Evolutionary conservation across 2,888 invertebrate species (phyloP).

Genomic region (Drosophila neonasuta): DNA sequence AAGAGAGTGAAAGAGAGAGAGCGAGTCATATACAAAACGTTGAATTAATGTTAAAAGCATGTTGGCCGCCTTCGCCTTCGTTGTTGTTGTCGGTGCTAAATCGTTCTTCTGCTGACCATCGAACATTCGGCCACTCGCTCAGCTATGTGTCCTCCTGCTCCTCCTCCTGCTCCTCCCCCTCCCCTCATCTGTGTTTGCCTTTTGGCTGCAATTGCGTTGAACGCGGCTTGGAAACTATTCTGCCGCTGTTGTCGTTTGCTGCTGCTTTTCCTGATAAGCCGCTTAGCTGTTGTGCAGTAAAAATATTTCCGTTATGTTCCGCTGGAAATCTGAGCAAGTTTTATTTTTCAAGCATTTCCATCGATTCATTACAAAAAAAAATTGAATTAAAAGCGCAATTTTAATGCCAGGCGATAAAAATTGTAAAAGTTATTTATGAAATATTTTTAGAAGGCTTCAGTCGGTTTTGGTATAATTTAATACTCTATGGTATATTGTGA

Average conservation of each 20-base stretch:
- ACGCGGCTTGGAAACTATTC: slow-evolving; percentile 15
- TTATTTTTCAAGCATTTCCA: background rate
- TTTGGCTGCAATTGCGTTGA: slow-evolving; percentile 53
- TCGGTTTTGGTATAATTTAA: too few species aligned
- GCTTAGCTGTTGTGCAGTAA: slow-evolving; percentile 63
- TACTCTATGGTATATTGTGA: too few species aligned
- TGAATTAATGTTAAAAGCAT: slow-evolving; percentile 64
- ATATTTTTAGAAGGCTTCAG: too few species aligned
- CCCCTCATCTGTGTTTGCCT: slow-evolving; percentile 46
- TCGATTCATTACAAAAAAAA: background rate
- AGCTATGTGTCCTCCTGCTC: slow-evolving; percentile 1
- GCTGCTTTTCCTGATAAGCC: slow-evolving; percentile 56
- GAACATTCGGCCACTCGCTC: slow-evolving; percentile 26
- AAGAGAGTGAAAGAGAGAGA: slow-evolving; percentile 6
- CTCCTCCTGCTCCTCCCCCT: background rate
- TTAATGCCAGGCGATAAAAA: too few species aligned
- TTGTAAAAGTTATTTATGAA: too few species aligned
- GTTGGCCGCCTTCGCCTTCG: slow-evolving; percentile 30
- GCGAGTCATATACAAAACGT: slow-evolving; percentile 45
- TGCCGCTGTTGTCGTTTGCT: slow-evolving; percentile 6
- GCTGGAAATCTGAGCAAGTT: background rate
- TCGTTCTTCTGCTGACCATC: slow-evolving; percentile 21
- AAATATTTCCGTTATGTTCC: slow-evolving; percentile 53
- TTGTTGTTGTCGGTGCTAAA: slow-evolving; percentile 1
- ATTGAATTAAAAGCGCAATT: too few species aligned